Conservation (phyloP, 2,113 vertebrate genomes). For the Oreocharis arfaki region DNA sequence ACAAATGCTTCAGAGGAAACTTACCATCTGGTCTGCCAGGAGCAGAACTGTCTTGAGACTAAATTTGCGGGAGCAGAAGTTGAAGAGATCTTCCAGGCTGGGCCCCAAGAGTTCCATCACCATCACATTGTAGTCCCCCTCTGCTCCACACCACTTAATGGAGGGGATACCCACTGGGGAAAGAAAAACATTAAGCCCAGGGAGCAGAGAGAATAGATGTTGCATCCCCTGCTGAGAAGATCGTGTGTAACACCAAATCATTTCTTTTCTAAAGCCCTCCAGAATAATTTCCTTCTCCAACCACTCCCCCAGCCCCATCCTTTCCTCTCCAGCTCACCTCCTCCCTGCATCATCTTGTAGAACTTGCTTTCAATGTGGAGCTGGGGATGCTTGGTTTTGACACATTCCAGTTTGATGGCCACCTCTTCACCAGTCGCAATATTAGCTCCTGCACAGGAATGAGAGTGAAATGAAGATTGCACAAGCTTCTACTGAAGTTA, state of each 20-base stretch:
- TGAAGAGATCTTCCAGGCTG: conserved; percentile 96
- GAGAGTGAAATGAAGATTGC: background rate
- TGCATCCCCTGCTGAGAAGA: background rate
- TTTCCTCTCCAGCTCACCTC: conserved; percentile 77
- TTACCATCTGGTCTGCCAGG: conserved; percentile 96
- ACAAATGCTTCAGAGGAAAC: conserved; percentile 17
- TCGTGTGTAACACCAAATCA: background rate
- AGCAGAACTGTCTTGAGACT: conserved; percentile 96
- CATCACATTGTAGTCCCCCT: conserved; percentile 98
- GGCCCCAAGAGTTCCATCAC: conserved; percentile 96
- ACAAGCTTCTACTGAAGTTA: background rate
- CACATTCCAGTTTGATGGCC: conserved; percentile 96
- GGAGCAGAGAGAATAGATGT: background rate
- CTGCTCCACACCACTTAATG: conserved; percentile 97
- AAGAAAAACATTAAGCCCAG: background rate
- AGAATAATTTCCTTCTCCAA: background rate
- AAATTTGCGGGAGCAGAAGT: conserved; percentile 98
- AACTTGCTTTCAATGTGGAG: conserved; percentile 98
- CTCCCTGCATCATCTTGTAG: conserved; percentile 99
- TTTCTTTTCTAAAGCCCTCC: background rate
- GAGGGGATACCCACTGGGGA: conserved; percentile 91
- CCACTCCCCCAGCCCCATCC: background rate
- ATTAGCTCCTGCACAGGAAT: conserved; percentile 84
- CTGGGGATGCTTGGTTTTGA: conserved; percentile 97
- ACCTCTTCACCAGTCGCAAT: conserved; percentile 96